These are phyloP conservation scores for Lottia gigantea DNA, from an alignment of 2,888 invertebrate species.

Conservation along the genomic window DNA sequence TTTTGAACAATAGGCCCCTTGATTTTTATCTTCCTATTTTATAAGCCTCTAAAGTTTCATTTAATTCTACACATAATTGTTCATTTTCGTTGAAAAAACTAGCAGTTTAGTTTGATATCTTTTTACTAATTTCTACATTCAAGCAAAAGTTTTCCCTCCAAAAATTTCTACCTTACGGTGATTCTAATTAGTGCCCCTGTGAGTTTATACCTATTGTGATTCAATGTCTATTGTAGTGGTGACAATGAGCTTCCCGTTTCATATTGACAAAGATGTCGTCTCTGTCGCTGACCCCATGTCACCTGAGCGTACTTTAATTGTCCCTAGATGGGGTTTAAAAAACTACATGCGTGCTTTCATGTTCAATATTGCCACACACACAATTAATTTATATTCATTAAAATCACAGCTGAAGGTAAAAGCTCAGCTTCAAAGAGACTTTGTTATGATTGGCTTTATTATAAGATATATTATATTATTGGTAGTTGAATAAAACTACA, in stretches of 20 bases:
- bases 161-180: background rate
- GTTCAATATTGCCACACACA: slow-evolving; percentile 2
- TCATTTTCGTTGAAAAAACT: too few relatives aligned
- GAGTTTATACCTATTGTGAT: slow-evolving; percentile 9
- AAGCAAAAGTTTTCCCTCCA: too few relatives aligned
- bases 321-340: background rate
- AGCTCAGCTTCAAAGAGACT: too few relatives aligned
- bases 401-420: background rate
- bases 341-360: slow-evolving; percentile 1
- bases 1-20: too few relatives aligned
- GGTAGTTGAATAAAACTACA: too few relatives aligned
- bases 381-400: background rate
- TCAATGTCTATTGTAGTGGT: background rate
- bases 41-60: too few relatives aligned
- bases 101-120: too few relatives aligned
- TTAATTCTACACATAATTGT: too few relatives aligned
- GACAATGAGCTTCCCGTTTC: slow-evolving; percentile 10
- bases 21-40: too few relatives aligned
- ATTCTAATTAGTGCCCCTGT: slow-evolving; percentile 4
- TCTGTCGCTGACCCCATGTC: background rate
- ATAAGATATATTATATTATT: too few relatives aligned
- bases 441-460: too few relatives aligned
- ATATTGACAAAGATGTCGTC: background rate
- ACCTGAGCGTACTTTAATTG: slow-evolving; percentile 8
- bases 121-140: too few relatives aligned